These are phyloP conservation scores for Ceriagrion tenellum DNA, from an alignment of 2,888 invertebrate species.

Conservation along the genomic window DNA sequence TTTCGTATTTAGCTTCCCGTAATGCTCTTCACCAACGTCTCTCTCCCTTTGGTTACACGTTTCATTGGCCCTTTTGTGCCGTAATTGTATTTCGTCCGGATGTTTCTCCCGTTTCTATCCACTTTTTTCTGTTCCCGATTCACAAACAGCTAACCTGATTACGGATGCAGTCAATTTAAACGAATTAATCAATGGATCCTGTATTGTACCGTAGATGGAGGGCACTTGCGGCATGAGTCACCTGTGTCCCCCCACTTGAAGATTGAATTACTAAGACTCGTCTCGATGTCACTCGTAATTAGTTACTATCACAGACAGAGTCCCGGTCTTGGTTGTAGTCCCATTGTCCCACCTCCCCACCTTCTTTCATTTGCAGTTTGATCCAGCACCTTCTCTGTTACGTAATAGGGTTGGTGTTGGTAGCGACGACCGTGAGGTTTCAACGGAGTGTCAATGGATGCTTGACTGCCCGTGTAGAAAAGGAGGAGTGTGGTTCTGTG, in stretches of 20 bases:
- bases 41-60: background rate
- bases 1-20: background rate
- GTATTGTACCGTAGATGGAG: background rate
- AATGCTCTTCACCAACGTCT: background rate
- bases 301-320: background rate
- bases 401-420: no score
- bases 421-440: no score
- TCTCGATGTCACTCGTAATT: background rate
- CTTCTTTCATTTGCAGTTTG: background rate
- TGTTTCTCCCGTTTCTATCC: background rate
- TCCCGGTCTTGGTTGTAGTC: background rate
- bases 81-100: constrained; percentile 2
- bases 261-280: background rate
- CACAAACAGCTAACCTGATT: background rate
- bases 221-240: background rate
- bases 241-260: background rate
- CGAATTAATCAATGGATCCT: background rate
- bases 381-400: no score
- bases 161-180: background rate
- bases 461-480: no score
- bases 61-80: background rate
- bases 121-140: background rate
- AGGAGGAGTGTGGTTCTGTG: no score
- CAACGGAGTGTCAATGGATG: no score
- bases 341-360: background rate